Evolutionary conservation across 2,113 vertebrate species (phyloP), one percentile per base, ranked within the genome.

Genomic region (Oncorhynchus kisutch): DNA sequence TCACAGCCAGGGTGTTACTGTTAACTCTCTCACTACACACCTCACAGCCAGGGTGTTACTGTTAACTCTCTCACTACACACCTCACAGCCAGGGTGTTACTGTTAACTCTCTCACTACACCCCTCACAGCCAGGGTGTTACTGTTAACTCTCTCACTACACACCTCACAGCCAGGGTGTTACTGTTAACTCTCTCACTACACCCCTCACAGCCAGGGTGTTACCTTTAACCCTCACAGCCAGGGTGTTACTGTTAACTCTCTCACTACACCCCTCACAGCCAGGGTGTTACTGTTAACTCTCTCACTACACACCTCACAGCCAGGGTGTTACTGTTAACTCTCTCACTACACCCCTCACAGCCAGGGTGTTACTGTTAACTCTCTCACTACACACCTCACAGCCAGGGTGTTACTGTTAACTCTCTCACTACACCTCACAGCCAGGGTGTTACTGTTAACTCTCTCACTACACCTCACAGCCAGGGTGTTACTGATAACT

Each of bases 201-300:
- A 34, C 31, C 1, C 31, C 16, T 13, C 51, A 54, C 16, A 34
- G 5, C 31, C 51, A 45, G 25, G 67, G 72, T 78, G 67, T 62
- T 29, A 31, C 27, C 75, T 67, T 76, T 79, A 78, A 76, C 65
- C 60, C 16, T 13, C 51, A 54, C 16, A 34, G 31, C 31, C 13
- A 31, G 31, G 67, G 70, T 78, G 67, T 62, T 29, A 31, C 27
- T 76, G 69, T 76, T 79, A 78, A 76, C 65, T 72, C 71, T 39
- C 71, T 72, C 9, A 27, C 2, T 69, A 4, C 51, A 31, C 4
- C 57, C 60, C 4, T 13, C 51, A 54, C 16, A 34, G 31, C 5
- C 51, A 45, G 31, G 65, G 72, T 79, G 67, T 66, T 29, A 39
- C 24, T 76, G 69, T 76, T 79, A 78, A 76, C 65, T 72, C 71